Evolutionary conservation across 2,888 invertebrate species (phyloP).

Genomic region (Hipparchia sbordonii): DNA sequence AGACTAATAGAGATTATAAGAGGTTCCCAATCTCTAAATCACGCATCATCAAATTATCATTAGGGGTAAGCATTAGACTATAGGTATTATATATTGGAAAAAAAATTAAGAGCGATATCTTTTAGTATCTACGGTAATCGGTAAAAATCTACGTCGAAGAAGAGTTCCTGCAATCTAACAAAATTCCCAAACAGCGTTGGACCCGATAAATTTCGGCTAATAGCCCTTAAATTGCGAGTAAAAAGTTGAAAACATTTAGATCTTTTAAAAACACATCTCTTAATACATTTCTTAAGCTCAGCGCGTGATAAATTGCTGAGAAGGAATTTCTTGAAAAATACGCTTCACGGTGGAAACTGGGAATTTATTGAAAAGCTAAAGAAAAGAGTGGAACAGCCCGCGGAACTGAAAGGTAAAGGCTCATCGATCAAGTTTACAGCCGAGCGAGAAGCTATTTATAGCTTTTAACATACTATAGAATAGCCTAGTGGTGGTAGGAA

Average conservation of each 20-base stretch:
- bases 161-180: neutral
- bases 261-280: slow-evolving; percentile 12
- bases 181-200: slow-evolving; percentile 1
- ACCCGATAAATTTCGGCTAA: slow-evolving; percentile 9
- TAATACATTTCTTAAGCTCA: slow-evolving; percentile 13
- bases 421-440: too few species aligned
- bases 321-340: slow-evolving; percentile 9
- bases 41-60: too few species aligned
- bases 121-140: too few species aligned
- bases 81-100: too few species aligned
- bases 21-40: too few species aligned
- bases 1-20: too few species aligned
- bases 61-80: too few species aligned
- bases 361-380: neutral
- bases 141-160: neutral
- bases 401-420: neutral
- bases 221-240: slow-evolving; percentile 14
- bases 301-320: slow-evolving; percentile 10
- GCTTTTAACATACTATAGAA: too few species aligned
- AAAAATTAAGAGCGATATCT: too few species aligned
- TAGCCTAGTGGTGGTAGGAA: too few species aligned
- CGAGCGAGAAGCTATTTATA: too few species aligned
- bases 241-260: slow-evolving; percentile 12
- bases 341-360: neutral
- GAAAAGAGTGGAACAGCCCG: neutral